These are phyloP conservation scores for Chaenocephalus aceratus DNA, from an alignment of 2,113 vertebrate genomes.

Conservation along the genomic window DNA sequence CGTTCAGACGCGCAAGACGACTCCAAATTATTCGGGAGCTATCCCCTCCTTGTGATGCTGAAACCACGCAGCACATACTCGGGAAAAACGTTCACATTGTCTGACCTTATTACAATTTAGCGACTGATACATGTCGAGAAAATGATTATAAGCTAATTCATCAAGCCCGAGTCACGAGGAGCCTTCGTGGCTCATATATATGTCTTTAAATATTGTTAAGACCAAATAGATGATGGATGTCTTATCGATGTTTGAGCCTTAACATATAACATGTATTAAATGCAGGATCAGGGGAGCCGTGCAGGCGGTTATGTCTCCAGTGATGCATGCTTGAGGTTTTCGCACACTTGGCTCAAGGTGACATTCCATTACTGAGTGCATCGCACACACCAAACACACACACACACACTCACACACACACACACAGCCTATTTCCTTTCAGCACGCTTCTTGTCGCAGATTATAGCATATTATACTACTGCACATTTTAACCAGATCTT, in stretches of 20 bases:
- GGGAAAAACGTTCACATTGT: conserved; percentile 12
- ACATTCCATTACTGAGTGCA: conserved; percentile 81
- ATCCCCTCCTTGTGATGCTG: conserved; percentile 74
- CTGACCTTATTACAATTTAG: conserved; percentile 27
- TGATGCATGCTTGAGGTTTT: conserved; percentile 77
- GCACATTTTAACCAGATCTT: conserved; percentile 3
- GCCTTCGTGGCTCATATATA: background rate
- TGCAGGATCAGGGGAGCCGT: conserved; percentile 56
- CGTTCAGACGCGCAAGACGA: conserved; percentile 21
- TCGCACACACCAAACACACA: conserved; percentile 11
- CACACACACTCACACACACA: conserved; percentile 1
- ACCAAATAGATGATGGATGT: conserved; percentile 34
- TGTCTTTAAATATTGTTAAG: conserved; percentile 25
- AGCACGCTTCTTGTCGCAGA: conserved; percentile 45
- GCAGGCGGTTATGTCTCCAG: conserved; percentile 67
- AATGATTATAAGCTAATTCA: background rate
- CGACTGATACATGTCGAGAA: background rate
- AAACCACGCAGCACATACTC: conserved; percentile 31
- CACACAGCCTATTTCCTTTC: conserved; percentile 40
- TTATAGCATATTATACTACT: background rate
- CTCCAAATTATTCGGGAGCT: conserved; percentile 59
- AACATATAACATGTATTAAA: conserved; percentile 40
- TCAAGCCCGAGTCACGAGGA: conserved; percentile 10
- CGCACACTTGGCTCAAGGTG: conserved; percentile 84
- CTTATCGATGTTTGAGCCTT: conserved; percentile 13